These are phyloP conservation scores for Morbakka virulenta DNA, from an alignment of 30 jellyfish, hydroid and myxozoan species.

Conservation along the genomic window DNA sequence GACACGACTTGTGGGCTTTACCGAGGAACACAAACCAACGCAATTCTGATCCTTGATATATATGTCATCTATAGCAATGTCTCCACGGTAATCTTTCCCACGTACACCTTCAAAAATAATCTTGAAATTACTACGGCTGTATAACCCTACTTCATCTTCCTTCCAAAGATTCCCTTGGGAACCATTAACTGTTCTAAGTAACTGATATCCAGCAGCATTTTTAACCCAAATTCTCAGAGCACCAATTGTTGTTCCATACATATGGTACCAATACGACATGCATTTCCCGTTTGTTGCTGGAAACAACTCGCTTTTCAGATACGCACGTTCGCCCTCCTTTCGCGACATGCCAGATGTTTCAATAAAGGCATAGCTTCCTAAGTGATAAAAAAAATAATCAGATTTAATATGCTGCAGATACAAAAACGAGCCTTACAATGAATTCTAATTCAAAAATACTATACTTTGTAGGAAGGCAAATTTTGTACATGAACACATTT, in stretches of 20 bases:
- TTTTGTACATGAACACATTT: too few species aligned
- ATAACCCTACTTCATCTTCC: constrained; percentile 92
- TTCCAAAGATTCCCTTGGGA: constrained; percentile 91
- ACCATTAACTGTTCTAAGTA: constrained; percentile 55
- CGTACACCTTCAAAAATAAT: constrained; percentile 89
- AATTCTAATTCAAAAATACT: too few species aligned
- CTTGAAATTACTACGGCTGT: constrained; percentile 68
- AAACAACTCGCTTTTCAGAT: constrained; percentile 70
- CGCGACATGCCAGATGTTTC: constrained; percentile 83
- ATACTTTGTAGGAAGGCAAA: too few species aligned
- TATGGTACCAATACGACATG: constrained; percentile 92
- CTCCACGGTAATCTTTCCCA: constrained; percentile 92
- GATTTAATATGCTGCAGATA: too few species aligned
- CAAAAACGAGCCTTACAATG: too few species aligned
- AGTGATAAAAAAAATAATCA: not conserved
- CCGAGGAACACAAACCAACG: constrained; percentile 87
- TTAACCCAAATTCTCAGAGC: constrained; percentile 58
- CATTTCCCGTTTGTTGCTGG: constrained; percentile 85
- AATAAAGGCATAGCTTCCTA: constrained; percentile 84
- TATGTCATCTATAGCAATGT: constrained; percentile 92
- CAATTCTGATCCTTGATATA: constrained; percentile 84
- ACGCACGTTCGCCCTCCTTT: constrained; percentile 70
- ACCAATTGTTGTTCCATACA: constrained; percentile 85
- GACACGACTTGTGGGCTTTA: constrained; percentile 81
- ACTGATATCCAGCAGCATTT: constrained; percentile 20